Percentiles rank a stretch among this genome's conserved stretches.
phyloP scores from a whole-genome alignment of 2,797 vertebrate genomes.

The Ispidina picta region DNA sequence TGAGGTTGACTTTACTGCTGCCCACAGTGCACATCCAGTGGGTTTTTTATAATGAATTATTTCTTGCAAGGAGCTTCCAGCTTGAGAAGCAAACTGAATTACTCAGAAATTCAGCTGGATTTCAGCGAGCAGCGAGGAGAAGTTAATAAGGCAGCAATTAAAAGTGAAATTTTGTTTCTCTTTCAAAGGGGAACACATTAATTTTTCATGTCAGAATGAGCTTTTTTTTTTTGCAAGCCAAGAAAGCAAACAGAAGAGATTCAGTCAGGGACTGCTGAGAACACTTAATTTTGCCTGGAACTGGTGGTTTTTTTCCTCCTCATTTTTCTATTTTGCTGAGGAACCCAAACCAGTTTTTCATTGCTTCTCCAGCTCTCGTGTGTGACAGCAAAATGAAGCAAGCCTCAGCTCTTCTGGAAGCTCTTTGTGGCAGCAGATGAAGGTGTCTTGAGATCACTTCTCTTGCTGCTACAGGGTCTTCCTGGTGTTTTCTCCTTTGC shows the following conservation, averaged over 20 bases:
- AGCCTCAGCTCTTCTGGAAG: background rate
- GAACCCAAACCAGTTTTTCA: background rate
- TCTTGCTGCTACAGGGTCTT: background rate
- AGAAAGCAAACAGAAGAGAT: background rate
- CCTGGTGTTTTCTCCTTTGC: background rate
- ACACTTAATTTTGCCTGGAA: background rate
- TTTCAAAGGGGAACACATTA: background rate
- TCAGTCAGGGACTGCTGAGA: background rate
- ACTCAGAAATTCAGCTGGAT: background rate
- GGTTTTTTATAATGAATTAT: background rate
- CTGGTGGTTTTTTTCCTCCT: background rate
- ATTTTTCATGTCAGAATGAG: background rate
- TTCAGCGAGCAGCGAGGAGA: background rate
- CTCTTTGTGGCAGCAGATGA: background rate
- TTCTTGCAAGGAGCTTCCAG: background rate
- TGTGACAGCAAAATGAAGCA: background rate
- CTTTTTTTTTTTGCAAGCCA: background rate
- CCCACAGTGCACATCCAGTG: background rate
- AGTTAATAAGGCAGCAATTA: background rate
- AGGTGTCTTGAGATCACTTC: background rate
- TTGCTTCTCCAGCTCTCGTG: background rate
- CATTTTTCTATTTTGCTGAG: background rate
- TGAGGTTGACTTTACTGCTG: background rate
- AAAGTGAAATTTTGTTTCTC: background rate
- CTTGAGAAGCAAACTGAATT: background rate